phyloP scores from a whole-genome alignment of 2,113 vertebrate species.

The Trematocara nigrifrons region DNA sequence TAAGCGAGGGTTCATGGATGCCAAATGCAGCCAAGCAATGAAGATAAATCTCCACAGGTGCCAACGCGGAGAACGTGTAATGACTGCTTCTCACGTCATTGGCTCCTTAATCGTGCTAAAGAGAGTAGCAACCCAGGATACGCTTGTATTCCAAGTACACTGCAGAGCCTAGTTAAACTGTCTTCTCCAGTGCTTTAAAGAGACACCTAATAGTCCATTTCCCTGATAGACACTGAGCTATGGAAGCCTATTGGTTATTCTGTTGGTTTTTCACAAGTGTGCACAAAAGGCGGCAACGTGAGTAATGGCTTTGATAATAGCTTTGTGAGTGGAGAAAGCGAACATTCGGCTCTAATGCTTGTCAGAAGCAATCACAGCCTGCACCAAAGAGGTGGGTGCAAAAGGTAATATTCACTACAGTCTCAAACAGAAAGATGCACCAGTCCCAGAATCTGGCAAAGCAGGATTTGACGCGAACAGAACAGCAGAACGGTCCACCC shows the following conservation, averaged over 20 bases:
- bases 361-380: constrained; percentile 35
- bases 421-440: neutral
- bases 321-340: constrained; percentile 40
- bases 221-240: constrained; percentile 31
- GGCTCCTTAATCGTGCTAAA: constrained; percentile 63
- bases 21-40: constrained; percentile 45
- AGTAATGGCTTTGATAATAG: constrained; percentile 55
- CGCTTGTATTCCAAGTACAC: constrained; percentile 33
- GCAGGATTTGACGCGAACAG: neutral
- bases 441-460: neutral
- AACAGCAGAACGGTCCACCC: neutral
- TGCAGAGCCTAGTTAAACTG: constrained; percentile 41
- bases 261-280: constrained; percentile 50
- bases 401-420: constrained; percentile 15
- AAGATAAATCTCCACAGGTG: constrained; percentile 65
- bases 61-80: constrained; percentile 51
- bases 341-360: constrained; percentile 43
- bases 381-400: neutral
- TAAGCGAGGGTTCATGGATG: constrained; percentile 26
- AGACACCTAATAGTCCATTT: constrained; percentile 46
- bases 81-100: constrained; percentile 61
- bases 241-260: constrained; percentile 31
- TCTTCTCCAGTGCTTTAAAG: constrained; percentile 37
- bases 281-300: constrained; percentile 9
- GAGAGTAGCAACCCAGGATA: constrained; percentile 47